Evolutionary conservation across 2,888 invertebrate genomes (phyloP).

Genomic region (Teleiodes luculella): DNA sequence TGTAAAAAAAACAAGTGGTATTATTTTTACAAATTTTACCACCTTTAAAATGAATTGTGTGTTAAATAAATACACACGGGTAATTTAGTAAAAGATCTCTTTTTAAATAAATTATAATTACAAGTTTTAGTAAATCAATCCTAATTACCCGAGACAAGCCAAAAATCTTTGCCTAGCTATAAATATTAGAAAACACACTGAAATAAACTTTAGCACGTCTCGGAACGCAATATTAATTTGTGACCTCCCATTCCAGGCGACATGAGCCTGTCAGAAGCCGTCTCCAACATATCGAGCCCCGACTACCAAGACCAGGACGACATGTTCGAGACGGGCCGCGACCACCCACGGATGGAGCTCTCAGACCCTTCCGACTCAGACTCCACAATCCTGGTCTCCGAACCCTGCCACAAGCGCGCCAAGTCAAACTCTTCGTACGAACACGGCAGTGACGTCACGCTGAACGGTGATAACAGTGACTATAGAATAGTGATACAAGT

Average conservation of each 20-base stretch:
- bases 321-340: slow-evolving; percentile 86
- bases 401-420: slow-evolving; percentile 81
- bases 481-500: slow-evolving; percentile 91
- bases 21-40: no score
- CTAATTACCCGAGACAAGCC: no score
- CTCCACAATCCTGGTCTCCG: slow-evolving; percentile 91
- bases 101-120: no score
- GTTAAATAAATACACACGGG: no score
- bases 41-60: no score
- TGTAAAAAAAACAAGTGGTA: no score
- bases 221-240: background rate
- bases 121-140: no score
- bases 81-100: no score
- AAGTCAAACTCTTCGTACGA: slow-evolving; percentile 69
- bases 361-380: slow-evolving; percentile 94
- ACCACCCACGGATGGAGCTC: slow-evolving; percentile 89
- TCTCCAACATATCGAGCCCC: slow-evolving; percentile 93
- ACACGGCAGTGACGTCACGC: slow-evolving; percentile 78
- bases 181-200: no score
- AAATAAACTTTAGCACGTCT: no score
- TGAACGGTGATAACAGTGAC: slow-evolving; percentile 71
- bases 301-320: slow-evolving; percentile 94
- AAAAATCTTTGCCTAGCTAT: no score
- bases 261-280: slow-evolving; percentile 90
- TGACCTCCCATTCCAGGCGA: slow-evolving; percentile 84